Evolutionary conservation across 2,797 vertebrate species (phyloP).

Genomic region (Menidia menidia): DNA sequence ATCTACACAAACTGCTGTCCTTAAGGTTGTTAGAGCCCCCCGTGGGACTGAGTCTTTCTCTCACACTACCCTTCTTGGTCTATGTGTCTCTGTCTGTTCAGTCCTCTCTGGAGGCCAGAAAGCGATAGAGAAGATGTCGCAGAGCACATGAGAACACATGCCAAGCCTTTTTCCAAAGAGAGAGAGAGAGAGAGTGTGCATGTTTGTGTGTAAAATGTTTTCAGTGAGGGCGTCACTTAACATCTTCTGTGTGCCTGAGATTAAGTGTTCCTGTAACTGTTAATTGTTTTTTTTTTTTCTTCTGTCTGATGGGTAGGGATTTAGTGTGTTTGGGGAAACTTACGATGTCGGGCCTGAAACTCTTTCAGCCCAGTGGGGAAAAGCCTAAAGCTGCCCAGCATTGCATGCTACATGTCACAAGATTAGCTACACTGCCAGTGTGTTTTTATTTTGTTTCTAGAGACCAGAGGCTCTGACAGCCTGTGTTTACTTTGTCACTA

Average conservation of each 20-base stretch:
- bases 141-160: conserved; percentile 63
- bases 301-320: conserved; percentile 17
- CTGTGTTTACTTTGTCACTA: conserved; percentile 44
- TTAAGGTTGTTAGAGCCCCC: conserved; percentile 73
- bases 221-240: not conserved
- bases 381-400: conserved; percentile 66
- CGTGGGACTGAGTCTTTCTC: conserved; percentile 48
- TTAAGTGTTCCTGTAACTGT: conserved; percentile 22
- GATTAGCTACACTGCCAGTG: conserved; percentile 54
- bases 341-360: conserved; percentile 6
- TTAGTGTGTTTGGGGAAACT: conserved; percentile 15
- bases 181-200: conserved; percentile 5
- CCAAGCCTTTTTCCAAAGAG: conserved; percentile 29
- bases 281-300: conserved; percentile 12
- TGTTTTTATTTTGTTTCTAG: conserved; percentile 73
- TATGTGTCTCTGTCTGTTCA: conserved; percentile 15
- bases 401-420: conserved; percentile 75
- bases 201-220: conserved; percentile 18
- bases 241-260: conserved; percentile 11
- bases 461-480: conserved; percentile 65
- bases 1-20: conserved; percentile 70
- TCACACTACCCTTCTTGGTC: conserved; percentile 8
- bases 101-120: conserved; percentile 62
- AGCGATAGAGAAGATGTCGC: conserved; percentile 68
- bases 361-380: conserved; percentile 17